phyloP scores from a whole-genome alignment of 2,888 invertebrate genomes.

The Caenorhabditis drosophilae region DNA sequence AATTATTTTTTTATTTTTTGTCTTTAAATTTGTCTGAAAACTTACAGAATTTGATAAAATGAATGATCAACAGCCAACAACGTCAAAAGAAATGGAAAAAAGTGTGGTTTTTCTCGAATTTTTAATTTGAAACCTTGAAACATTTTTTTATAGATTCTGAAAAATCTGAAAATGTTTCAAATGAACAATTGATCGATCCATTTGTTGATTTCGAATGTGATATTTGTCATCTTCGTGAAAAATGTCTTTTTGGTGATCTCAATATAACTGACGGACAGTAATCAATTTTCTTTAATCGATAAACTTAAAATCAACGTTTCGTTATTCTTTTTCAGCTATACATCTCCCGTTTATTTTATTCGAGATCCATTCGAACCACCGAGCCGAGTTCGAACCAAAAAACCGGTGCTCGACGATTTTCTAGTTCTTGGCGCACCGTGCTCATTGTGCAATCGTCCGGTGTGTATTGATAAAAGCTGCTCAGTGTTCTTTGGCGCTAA shows the following conservation, averaged over 20 bases:
- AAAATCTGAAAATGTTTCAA: not conserved
- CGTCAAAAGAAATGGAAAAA: too few species aligned
- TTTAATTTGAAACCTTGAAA: too few species aligned
- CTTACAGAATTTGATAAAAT: too few species aligned
- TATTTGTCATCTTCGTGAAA: constrained; percentile 44
- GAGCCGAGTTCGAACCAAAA: constrained; percentile 34
- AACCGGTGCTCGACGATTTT: constrained; percentile 48
- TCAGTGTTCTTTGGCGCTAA: constrained; percentile 47
- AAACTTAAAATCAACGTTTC: too few species aligned
- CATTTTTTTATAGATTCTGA: too few species aligned
- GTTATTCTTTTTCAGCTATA: constrained; percentile 36
- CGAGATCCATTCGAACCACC: constrained; percentile 54
- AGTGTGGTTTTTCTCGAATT: too few species aligned
- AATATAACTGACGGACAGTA: constrained; percentile 47
- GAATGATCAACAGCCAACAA: too few species aligned
- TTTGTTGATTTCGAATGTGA: constrained; percentile 48
- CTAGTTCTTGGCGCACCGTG: constrained; percentile 50
- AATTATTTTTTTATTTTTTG: too few species aligned
- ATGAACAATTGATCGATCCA: constrained; percentile 36
- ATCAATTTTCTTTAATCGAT: too few species aligned
- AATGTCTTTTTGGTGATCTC: constrained; percentile 44
- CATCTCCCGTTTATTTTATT: constrained; percentile 50
- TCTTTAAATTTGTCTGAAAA: too few species aligned
- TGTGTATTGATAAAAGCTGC: constrained; percentile 50
- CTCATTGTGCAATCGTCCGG: constrained; percentile 39